phyloP scores from a whole-genome alignment of 2,797 vertebrate species.

The Pipistrellus nathusii region DNA sequence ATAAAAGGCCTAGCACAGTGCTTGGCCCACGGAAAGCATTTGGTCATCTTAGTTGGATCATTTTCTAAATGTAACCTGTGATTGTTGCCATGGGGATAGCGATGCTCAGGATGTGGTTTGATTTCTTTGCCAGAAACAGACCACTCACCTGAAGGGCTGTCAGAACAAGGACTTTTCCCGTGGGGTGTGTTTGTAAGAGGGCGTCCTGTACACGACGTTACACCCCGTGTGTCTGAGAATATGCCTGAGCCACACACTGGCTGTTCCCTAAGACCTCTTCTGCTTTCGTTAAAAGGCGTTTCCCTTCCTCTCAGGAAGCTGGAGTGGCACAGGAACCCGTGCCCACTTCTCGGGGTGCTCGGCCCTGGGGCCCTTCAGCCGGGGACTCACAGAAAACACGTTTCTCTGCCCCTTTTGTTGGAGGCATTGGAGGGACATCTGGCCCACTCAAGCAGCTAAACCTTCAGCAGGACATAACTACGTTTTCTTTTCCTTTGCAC shows the following conservation, averaged over 20 bases:
- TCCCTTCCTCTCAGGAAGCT: neutral
- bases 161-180: neutral
- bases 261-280: neutral
- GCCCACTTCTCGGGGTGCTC: neutral
- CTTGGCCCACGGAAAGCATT: neutral
- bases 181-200: neutral
- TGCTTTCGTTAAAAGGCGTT: neutral
- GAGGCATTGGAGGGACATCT: neutral
- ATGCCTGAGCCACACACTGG: too few relatives aligned
- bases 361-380: neutral
- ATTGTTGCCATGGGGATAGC: neutral
- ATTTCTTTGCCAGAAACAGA: neutral
- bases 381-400: neutral
- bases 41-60: neutral
- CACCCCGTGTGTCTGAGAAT: neutral
- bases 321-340: neutral
- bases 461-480: neutral
- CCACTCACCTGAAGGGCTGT: neutral
- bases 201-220: accelerated
- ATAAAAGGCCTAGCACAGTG: neutral
- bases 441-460: neutral
- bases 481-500: neutral
- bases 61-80: neutral
- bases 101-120: neutral
- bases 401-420: neutral